Evolutionary conservation across 1,140 invertebrate genomes (phyloP).

Genomic region (Periplaneta americana): DNA sequence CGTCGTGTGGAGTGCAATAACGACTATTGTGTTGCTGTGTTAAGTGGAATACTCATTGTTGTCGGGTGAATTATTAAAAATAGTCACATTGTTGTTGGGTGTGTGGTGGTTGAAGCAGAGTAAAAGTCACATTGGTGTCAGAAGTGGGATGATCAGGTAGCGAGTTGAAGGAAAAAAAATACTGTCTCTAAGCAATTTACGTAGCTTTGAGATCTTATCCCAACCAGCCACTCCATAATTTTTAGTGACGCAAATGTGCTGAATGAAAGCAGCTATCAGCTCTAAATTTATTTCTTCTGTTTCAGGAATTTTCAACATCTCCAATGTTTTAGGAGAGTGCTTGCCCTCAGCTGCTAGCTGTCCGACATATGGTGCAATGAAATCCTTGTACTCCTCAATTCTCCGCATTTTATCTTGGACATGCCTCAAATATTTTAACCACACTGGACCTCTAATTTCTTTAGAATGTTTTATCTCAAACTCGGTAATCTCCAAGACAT

Average conservation of each 20-base stretch:
- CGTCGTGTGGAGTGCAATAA: no score
- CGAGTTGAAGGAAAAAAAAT: constrained; percentile 42
- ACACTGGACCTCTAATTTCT: background rate
- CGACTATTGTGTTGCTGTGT: no score
- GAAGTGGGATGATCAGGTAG: constrained; percentile 64
- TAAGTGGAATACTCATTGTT: no score
- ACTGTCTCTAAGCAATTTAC: constrained; percentile 41
- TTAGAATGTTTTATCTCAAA: background rate
- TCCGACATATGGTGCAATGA: constrained; percentile 45
- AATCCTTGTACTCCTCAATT: constrained; percentile 13
- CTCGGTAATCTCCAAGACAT: constrained; percentile 63
- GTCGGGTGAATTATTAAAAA: no score
- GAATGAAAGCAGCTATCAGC: constrained; percentile 60
- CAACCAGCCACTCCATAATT: constrained; percentile 76
- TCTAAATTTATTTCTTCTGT: constrained; percentile 65
- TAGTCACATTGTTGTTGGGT: no score
- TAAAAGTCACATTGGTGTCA: constrained; percentile 80
- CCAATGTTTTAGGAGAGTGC: constrained; percentile 48
- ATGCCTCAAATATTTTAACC: background rate
- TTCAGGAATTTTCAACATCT: constrained; percentile 50
- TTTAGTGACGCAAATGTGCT: constrained; percentile 52
- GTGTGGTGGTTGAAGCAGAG: no score
- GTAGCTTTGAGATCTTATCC: constrained; percentile 58
- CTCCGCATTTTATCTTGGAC: constrained; percentile 1
- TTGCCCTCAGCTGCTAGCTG: constrained; percentile 32